Percentiles rank a stretch among this genome's conserved stretches.
Conservation (phyloP, 2,797 vertebrate species). For the Phalloptychus januarius region DNA sequence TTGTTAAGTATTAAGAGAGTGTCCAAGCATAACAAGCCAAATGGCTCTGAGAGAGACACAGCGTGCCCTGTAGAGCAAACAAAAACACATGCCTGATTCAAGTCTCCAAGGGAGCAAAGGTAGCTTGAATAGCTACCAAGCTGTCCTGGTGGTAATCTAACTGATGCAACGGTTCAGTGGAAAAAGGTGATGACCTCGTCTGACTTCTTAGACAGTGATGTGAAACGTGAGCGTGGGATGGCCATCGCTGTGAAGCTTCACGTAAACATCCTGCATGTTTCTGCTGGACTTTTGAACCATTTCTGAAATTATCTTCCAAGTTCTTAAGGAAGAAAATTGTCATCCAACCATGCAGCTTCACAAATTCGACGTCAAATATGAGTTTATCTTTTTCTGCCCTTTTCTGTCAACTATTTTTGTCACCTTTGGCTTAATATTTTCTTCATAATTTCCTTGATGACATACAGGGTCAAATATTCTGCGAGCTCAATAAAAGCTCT, state of each 20-base stretch:
- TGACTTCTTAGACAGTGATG: neutral
- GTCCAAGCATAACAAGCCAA: constrained; percentile 52
- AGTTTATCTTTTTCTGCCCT: neutral
- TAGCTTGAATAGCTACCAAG: constrained; percentile 59
- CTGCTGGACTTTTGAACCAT: neutral
- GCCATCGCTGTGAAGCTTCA: constrained; percentile 27
- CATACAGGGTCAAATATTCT: neutral
- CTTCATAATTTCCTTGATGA: neutral
- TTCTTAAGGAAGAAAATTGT: neutral
- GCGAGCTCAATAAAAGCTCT: neutral
- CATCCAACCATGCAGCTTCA: neutral
- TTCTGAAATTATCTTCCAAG: neutral
- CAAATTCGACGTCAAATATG: neutral
- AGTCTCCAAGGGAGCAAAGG: constrained; percentile 68
- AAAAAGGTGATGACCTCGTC: constrained; percentile 25
- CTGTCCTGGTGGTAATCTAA: constrained; percentile 46
- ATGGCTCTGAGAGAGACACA: constrained; percentile 40
- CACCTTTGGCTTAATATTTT: neutral
- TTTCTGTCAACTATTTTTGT: neutral
- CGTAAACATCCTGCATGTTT: constrained; percentile 15
- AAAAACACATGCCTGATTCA: constrained; percentile 57
- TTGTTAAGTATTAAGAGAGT: constrained; percentile 33
- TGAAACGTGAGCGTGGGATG: constrained; percentile 19
- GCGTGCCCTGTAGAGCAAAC: constrained; percentile 55
- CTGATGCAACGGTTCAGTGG: constrained; percentile 27